Conservation (phyloP, 2,113 vertebrate species). For the Nipponia nippon region DNA sequence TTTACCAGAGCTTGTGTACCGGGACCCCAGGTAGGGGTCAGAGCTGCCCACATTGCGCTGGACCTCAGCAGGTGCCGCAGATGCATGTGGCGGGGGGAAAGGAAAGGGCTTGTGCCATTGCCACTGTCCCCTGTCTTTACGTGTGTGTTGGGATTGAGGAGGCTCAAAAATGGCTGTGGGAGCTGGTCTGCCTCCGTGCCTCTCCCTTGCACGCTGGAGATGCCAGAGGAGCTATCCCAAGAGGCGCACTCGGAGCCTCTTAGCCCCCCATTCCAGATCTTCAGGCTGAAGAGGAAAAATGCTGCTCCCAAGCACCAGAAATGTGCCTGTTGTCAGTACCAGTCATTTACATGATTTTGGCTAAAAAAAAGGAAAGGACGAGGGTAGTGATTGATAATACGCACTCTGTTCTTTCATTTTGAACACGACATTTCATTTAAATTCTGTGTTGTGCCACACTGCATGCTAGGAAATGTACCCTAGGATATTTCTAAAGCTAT, state of each 20-base stretch:
- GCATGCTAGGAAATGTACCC: slow-evolving; percentile 24
- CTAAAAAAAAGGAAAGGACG: not conserved
- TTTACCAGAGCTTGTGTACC: not conserved
- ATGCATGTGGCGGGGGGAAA: rapidly evolving
- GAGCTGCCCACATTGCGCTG: not conserved
- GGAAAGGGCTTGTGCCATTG: rapidly evolving
- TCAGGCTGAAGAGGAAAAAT: not conserved
- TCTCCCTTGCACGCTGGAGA: not conserved
- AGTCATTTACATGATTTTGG: not conserved
- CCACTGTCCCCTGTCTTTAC: not conserved
- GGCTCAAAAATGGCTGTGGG: not conserved
- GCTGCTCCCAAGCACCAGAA: not conserved
- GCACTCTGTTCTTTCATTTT: not conserved
- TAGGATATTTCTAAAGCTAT: slow-evolving; percentile 41
- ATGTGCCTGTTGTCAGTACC: not conserved
- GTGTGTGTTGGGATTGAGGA: rapidly evolving
- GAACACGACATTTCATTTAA: slow-evolving; percentile 17
- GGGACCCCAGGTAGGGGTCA: not conserved
- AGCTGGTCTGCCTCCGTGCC: not conserved
- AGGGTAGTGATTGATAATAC: not conserved
- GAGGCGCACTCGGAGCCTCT: not conserved
- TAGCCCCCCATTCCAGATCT: not conserved
- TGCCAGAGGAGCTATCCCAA: not conserved
- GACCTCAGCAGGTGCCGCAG: rapidly evolving
- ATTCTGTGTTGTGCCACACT: slow-evolving; percentile 19